Evolutionary conservation across 2,113 vertebrate genomes (phyloP).

Genomic region (Oreochromis aureus): DNA sequence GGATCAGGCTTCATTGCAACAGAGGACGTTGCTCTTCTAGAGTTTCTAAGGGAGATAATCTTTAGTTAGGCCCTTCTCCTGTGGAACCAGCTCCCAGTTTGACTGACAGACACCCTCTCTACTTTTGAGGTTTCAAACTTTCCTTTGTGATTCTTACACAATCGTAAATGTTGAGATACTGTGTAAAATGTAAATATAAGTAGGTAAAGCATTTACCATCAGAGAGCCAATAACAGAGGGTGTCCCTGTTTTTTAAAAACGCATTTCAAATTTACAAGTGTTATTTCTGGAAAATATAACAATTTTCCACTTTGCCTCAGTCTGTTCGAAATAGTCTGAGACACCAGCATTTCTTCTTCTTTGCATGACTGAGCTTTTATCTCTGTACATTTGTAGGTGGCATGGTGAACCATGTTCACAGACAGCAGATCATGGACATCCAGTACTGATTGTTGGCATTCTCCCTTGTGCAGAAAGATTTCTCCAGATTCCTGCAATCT

Average conservation of each 20-base stretch:
- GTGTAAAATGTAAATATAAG: neutral
- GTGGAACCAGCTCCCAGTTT: neutral
- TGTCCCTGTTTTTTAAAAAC: neutral
- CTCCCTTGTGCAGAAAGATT: neutral
- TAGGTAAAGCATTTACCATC: neutral
- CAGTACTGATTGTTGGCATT: neutral
- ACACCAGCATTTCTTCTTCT: neutral
- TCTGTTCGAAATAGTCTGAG: neutral
- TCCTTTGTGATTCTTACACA: neutral
- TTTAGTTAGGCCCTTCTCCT: neutral
- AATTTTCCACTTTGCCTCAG: neutral
- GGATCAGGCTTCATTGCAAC: neutral
- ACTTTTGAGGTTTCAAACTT: neutral
- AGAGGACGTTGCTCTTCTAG: neutral
- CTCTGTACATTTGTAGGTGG: neutral
- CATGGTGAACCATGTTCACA: neutral
- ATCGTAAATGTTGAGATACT: accelerated
- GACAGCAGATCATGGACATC: accelerated
- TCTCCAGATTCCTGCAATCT: neutral
- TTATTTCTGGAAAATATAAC: neutral
- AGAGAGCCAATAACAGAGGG: neutral
- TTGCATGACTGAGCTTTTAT: neutral
- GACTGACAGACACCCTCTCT: neutral
- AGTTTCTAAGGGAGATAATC: neutral
- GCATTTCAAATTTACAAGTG: neutral